phyloP scores from a whole-genome alignment of 2,113 vertebrate species.

The Zosterops pallidus region DNA sequence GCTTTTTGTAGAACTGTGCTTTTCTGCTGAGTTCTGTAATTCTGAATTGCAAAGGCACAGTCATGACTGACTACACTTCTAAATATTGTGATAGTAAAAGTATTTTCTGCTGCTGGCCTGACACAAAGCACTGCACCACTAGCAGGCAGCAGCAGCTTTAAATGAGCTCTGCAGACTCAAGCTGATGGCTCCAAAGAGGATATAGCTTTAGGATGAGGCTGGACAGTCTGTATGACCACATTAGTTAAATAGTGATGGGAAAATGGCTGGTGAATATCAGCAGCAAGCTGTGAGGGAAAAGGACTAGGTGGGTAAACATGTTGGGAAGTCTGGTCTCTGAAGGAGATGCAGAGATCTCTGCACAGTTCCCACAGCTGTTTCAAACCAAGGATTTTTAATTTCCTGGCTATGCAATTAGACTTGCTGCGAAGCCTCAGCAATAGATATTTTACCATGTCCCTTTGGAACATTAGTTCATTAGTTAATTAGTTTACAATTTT shows the following conservation, averaged over 20 bases:
- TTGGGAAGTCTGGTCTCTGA: background rate
- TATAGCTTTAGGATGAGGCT: background rate
- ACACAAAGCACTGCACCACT: background rate
- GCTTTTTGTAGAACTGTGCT: background rate
- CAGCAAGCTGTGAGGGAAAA: background rate
- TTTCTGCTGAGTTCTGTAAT: background rate
- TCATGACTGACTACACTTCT: background rate
- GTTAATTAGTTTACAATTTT: background rate
- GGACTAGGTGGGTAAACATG: background rate
- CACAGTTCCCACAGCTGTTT: background rate
- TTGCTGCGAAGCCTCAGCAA: background rate
- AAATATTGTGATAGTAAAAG: background rate
- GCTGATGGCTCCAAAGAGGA: background rate
- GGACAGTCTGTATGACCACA: background rate
- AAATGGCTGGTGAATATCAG: background rate
- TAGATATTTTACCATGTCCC: background rate
- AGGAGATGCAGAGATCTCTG: background rate
- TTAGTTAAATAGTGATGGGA: background rate
- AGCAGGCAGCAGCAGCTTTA: constrained; percentile 24
- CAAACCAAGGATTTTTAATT: background rate
- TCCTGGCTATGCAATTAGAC: background rate
- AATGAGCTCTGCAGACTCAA: background rate
- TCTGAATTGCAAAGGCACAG: background rate
- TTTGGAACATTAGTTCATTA: background rate
- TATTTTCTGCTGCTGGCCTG: background rate